These are phyloP conservation scores for Scleropages formosus DNA, from an alignment of 2,797 vertebrate species.

Conservation along the genomic window DNA sequence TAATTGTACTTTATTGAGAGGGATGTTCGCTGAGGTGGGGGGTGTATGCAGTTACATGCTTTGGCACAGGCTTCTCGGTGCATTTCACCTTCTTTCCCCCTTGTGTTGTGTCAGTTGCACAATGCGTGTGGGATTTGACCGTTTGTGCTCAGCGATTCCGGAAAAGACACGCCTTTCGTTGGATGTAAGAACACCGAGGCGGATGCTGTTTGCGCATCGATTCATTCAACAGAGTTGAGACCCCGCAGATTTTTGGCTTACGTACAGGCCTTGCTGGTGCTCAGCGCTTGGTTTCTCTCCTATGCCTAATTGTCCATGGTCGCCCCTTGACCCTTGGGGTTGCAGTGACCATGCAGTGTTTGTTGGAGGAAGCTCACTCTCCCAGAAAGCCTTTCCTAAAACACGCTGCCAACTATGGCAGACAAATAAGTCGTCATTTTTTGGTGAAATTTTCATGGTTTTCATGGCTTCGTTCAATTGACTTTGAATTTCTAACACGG, in stretches of 20 bases:
- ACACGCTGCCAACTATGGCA: constrained; percentile 77
- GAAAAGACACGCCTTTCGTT: background rate
- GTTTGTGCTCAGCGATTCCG: background rate
- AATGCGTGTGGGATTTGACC: background rate
- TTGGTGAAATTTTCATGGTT: constrained; percentile 53
- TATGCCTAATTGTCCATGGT: constrained; percentile 68
- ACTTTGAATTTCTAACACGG: background rate
- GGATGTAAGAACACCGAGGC: background rate
- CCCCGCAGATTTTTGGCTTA: background rate
- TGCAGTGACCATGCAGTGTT: constrained; percentile 62
- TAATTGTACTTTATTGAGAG: constrained; percentile 20
- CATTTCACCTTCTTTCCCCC: background rate
- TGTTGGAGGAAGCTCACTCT: constrained; percentile 75
- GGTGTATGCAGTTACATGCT: background rate
- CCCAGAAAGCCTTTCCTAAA: constrained; percentile 66
- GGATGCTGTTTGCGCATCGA: background rate
- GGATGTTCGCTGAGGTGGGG: background rate
- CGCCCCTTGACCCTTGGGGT: constrained; percentile 66
- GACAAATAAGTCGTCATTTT: constrained; percentile 78
- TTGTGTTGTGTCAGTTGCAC: background rate
- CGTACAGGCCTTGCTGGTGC: constrained; percentile 49
- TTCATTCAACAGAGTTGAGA: background rate
- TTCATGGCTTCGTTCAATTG: background rate
- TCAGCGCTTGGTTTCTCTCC: constrained; percentile 74
- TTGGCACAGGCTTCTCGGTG: background rate